Evolutionary conservation across 2,797 vertebrate genomes (phyloP).

Genomic region (Acipenser oxyrinchus): DNA sequence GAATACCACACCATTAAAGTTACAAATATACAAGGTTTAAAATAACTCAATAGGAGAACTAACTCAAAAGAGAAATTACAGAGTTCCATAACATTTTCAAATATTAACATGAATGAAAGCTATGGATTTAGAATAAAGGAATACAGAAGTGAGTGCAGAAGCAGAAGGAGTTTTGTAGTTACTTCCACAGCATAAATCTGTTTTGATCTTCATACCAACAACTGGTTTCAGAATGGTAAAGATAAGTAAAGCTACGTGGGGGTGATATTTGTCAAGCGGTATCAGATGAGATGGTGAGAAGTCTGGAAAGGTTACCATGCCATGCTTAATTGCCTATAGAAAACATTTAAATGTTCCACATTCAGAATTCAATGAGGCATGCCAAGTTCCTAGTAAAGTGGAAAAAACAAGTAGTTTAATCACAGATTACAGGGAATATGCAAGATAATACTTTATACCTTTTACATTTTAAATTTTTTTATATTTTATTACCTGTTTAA

Average conservation of each 20-base stretch:
- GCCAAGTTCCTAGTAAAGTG: conserved; percentile 23
- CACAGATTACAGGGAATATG: too few relatives aligned
- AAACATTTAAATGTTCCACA: conserved; percentile 31
- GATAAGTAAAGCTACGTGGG: conserved; percentile 24
- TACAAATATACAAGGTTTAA: too few relatives aligned
- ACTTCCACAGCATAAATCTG: not conserved
- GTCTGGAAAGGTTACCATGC: conserved; percentile 16
- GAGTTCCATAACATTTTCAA: too few relatives aligned
- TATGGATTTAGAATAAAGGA: too few relatives aligned
- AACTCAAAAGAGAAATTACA: too few relatives aligned
- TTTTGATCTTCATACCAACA: conserved; percentile 17
- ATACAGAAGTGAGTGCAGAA: too few relatives aligned
- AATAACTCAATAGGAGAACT: too few relatives aligned
- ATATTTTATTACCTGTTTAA: too few relatives aligned
- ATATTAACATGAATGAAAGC: too few relatives aligned
- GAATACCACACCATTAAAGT: too few relatives aligned
- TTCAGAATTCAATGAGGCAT: conserved; percentile 36
- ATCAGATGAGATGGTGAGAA: conserved; percentile 1
- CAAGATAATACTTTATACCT: too few relatives aligned
- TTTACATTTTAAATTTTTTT: too few relatives aligned
- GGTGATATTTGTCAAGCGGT: not conserved
- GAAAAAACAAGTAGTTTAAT: not conserved
- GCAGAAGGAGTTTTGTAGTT: not conserved
- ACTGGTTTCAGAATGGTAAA: conserved; percentile 24
- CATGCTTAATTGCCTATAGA: conserved; percentile 33